Conservation (phyloP, 2,113 vertebrate genomes). For the Eptatretus burgeri region DNA sequence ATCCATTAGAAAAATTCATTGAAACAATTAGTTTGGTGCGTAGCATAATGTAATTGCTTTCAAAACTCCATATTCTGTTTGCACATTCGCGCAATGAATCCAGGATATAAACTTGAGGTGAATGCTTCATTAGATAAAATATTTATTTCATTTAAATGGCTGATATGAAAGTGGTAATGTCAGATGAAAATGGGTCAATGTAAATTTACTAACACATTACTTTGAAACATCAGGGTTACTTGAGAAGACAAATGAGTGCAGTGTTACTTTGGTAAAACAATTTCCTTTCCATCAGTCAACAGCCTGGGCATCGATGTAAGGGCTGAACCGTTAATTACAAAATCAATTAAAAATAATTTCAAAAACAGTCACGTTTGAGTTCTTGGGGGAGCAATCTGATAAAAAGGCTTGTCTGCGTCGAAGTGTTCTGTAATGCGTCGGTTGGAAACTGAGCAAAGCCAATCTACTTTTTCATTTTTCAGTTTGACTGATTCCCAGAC, state of each 20-base stretch:
- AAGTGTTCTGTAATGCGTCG: constrained; percentile 19
- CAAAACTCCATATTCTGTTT: too few relatives aligned
- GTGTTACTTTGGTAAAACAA: constrained; percentile 17
- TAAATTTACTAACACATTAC: constrained; percentile 4
- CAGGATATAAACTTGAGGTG: too few relatives aligned
- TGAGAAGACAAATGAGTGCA: constrained; percentile 5
- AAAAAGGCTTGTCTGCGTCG: constrained; percentile 37
- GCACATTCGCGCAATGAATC: too few relatives aligned
- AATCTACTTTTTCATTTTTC: constrained; percentile 67
- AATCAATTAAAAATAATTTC: constrained; percentile 77
- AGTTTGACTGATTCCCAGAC: constrained; percentile 54
- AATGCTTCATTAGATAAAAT: too few relatives aligned
- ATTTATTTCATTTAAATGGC: constrained; percentile 1
- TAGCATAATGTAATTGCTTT: too few relatives aligned
- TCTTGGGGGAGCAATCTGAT: constrained; percentile 47
- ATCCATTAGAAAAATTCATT: too few relatives aligned
- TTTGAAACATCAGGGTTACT: constrained; percentile 5
- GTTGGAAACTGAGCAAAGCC: constrained; percentile 45
- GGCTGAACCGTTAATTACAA: constrained; percentile 65
- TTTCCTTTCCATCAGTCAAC: constrained; percentile 28
- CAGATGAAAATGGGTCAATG: not conserved
- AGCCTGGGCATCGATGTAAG: constrained; percentile 30
- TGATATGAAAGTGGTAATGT: not conserved
- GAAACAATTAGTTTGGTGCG: too few relatives aligned
- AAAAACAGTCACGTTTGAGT: constrained; percentile 32